Conservation (phyloP, 2,888 invertebrate genomes). For the Ophraella communa region DNA sequence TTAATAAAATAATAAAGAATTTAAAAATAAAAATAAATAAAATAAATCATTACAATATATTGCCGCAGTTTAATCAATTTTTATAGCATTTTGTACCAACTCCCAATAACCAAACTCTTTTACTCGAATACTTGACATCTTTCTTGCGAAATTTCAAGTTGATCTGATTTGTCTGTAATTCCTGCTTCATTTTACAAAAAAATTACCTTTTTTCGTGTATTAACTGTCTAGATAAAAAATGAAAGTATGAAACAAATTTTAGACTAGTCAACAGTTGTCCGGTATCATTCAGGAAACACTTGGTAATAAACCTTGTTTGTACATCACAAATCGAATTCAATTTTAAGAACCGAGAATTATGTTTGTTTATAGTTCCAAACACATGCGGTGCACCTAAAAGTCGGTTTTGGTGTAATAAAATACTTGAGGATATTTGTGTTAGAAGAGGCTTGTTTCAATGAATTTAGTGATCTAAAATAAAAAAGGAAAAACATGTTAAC, state of each 20-base stretch:
- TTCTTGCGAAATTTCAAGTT: no score
- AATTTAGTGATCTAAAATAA: background rate
- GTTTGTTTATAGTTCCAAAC: constrained; percentile 26
- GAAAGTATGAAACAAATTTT: background rate
- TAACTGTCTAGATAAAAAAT: no score
- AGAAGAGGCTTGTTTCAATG: background rate
- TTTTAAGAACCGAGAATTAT: constrained; percentile 17
- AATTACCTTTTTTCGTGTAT: no score
- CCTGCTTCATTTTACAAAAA: no score
- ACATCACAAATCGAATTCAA: constrained; percentile 21
- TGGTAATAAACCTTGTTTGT: constrained; percentile 29
- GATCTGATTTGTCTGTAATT: no score
- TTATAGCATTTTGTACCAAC: no score
- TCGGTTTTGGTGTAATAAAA: constrained; percentile 26
- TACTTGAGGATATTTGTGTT: constrained; percentile 28
- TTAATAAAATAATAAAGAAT: no score
- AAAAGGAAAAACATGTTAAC: background rate
- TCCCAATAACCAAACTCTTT: no score
- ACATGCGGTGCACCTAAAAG: constrained; percentile 28
- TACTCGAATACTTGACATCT: no score
- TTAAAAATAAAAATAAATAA: no score
- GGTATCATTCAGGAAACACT: constrained; percentile 12
- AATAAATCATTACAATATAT: no score
- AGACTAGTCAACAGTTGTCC: background rate
- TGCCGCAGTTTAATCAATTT: no score